Evolutionary conservation across 2,888 invertebrate species (phyloP), one percentile per base, ranked within the genome.

Genomic region (Caenorhabditis becei): DNA sequence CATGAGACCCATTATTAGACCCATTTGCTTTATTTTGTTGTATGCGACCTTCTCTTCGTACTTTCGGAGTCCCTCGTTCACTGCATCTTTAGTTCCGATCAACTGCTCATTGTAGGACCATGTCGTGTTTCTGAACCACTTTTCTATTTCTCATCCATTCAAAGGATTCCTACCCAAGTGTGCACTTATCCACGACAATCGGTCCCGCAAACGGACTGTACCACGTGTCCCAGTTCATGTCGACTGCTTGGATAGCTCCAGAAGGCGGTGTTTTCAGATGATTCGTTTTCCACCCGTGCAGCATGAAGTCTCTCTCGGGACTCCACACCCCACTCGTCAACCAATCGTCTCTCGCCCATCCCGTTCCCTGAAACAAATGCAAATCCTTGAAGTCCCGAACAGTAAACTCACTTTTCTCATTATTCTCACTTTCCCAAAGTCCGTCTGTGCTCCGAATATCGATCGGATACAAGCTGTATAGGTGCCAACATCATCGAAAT

Each of bases 391-490:
- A n/a, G n/a, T n/a, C n/a, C n/a, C n/a, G 56, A 49, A n/a, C n/a
- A n/a, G n/a, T n/a, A n/a, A n/a, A n/a, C 44, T n/a, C 28, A 83
- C 80, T 58, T 83, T 85, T 44, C 28, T 32, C 54, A 80, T 62
- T n/a, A 85, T 77, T 53, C 74, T 58, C 0, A 83, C 41, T 32
- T 67, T 77, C 3, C 71, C 85, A 20, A 83, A 67, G 26, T 82
- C 77, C 0, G 71, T 69, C 1, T 16, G 11, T 0, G 23, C 49
- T 1, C 63, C 63, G 53, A 72, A 69, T 14, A 89, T 72, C 2
- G 61, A 18, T 23, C 86, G 71, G 1, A 80, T 78, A 54, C 89
- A 89, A 4, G 88, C 80, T 56, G 86, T 84, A 63, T 82, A 89
- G 10, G 67, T 69, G 49, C 83, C 83, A 2, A 88, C 56, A 44